Evolutionary conservation across 2,888 invertebrate species (phyloP).

Genomic region (Nesidiocoris tenuis): DNA sequence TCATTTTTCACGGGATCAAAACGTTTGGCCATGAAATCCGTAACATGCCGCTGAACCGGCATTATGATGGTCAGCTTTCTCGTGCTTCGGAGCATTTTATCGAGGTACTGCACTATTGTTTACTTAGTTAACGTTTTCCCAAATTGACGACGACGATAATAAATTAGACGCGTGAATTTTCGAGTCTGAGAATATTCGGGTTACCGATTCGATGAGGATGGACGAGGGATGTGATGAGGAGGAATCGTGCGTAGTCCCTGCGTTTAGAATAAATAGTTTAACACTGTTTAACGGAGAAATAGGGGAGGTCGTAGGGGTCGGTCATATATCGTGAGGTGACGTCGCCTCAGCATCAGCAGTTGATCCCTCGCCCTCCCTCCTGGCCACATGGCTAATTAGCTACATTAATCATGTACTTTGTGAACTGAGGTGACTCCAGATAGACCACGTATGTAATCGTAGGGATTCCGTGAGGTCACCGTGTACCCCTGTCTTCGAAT

Average conservation of each 20-base stretch:
- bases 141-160: too few species aligned
- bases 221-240: conserved; percentile 4
- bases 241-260: conserved; percentile 1
- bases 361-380: neutral
- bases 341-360: conserved; percentile 10
- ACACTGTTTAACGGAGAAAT: conserved; percentile 33
- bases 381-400: conserved; percentile 42
- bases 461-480: conserved; percentile 2
- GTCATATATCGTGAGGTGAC: conserved; percentile 44
- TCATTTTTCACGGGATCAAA: neutral
- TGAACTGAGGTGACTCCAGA: conserved; percentile 44
- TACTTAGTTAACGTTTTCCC: too few species aligned
- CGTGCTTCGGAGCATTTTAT: too few species aligned
- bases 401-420: conserved; percentile 45
- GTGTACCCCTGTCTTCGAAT: neutral
- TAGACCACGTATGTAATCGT: conserved; percentile 46
- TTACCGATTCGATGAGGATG: too few species aligned
- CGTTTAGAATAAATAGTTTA: conserved; percentile 44
- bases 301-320: conserved; percentile 24
- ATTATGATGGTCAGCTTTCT: too few species aligned
- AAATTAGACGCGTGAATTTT: too few species aligned
- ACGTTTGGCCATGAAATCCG: neutral
- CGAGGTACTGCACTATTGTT: too few species aligned
- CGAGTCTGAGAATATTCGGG: too few species aligned
- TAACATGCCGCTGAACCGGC: too few species aligned